Evolutionary conservation across 2,113 vertebrate genomes (phyloP).

Genomic region (Meleagris gallopavo): DNA sequence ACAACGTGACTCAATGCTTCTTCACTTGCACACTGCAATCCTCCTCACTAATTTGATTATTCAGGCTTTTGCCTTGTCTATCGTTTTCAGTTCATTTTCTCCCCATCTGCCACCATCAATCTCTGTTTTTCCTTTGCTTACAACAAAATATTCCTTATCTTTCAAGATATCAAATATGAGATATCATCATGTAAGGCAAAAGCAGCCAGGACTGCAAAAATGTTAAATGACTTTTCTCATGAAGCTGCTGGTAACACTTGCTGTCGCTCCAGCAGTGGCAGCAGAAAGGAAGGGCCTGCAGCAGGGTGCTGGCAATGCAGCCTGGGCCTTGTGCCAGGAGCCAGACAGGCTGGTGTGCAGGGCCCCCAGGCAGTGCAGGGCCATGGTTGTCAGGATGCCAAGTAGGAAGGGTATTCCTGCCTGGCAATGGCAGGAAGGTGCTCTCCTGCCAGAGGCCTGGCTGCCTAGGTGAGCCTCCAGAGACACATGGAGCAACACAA

Average conservation of each 20-base stretch:
- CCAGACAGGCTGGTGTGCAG: neutral
- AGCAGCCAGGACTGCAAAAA: constrained; percentile 1
- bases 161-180: neutral
- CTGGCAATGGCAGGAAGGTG: neutral
- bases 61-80: constrained; percentile 24
- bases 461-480: neutral
- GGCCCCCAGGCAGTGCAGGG: neutral
- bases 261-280: neutral
- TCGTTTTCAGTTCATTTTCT: constrained; percentile 20
- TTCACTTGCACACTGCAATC: neutral
- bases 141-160: constrained; percentile 26
- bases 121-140: constrained; percentile 38
- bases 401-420: neutral
- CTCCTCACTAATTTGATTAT: constrained; percentile 22
- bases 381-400: neutral
- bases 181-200: neutral
- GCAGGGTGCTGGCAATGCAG: neutral
- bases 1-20: constrained; percentile 55
- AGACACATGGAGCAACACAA: neutral
- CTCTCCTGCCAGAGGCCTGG: neutral
- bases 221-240: neutral
- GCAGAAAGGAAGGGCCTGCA: neutral
- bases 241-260: neutral
- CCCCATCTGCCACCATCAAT: neutral
- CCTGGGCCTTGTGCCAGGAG: neutral